phyloP scores from a whole-genome alignment of 2,888 invertebrate species.

The Eupithecia insigniata region DNA sequence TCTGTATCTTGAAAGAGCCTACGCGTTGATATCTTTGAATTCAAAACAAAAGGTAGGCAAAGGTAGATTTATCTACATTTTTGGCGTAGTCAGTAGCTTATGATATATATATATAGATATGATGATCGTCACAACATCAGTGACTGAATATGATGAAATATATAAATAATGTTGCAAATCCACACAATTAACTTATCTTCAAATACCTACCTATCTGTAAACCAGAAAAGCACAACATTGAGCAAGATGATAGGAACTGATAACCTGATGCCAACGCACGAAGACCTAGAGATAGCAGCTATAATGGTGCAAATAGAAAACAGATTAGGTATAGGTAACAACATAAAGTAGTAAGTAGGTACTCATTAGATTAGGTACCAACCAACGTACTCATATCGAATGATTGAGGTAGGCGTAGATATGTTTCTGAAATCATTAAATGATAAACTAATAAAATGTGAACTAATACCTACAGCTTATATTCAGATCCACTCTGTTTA shows the following conservation, averaged over 20 bases:
- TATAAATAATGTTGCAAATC: conserved; percentile 17
- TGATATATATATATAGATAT: no score
- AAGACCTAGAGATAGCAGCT: conserved; percentile 43
- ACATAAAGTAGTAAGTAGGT: background rate
- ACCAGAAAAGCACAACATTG: conserved; percentile 38
- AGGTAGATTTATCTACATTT: no score
- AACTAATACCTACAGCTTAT: background rate
- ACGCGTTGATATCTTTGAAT: conserved; percentile 11
- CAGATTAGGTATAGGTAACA: background rate
- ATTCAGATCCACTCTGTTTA: background rate
- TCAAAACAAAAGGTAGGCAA: background rate
- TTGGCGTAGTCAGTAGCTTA: no score
- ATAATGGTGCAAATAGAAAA: conserved; percentile 47
- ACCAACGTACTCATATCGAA: background rate
- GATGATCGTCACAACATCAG: background rate
- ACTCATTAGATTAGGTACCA: background rate
- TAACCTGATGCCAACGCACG: conserved; percentile 62
- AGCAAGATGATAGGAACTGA: conserved; percentile 46
- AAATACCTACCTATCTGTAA: conserved; percentile 18
- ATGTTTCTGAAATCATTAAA: background rate
- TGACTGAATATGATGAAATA: conserved; percentile 22
- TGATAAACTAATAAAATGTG: background rate
- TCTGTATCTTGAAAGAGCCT: background rate
- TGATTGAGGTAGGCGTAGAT: background rate
- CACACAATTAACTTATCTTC: background rate